Base-by-base conservation (phyloP, 2,113 vertebrate genomes). In the Xyliphius kryptos region DNA sequence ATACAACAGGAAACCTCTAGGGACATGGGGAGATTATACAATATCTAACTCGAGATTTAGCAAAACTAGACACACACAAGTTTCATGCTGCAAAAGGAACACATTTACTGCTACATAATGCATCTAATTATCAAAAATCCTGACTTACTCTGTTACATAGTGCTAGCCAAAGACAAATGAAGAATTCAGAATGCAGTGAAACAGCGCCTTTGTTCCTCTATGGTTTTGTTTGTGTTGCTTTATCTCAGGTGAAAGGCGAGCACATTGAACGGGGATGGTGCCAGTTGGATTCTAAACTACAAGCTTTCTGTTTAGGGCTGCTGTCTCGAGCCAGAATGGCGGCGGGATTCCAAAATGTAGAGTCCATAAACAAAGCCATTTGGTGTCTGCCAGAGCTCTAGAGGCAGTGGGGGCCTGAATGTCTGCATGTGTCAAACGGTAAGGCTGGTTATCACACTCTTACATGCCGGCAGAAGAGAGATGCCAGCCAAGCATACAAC, bases 381-480 rank as follows among this genome's bases (percentile, higher is more conserved):
- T 52, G 1, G 70, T 57, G 61, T 74, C 68, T 79, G 82, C 81
- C 79, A 84, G 78, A 74, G 61, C 53, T 72, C 74, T 68, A 51
- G 72, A 69, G 63, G 51, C 17, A 22, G 48, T 21, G 65, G 41
- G 57, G 50, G 37, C 54, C 61, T 61, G 67, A 73, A 72, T 75
- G 69, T 80, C 74, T 70, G 49, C 57, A 40, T 59, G 73, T 76
- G 82, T 82, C 78, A 74, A 74, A 68, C 76, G 72, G 72, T 70
- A 67, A 67, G 73, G 52, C 75, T 63, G 67, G 79, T 86, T 86
- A 85, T 87, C 83, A 60, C 70, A 17, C 77, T 70, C 75, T 71
- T 41, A 66, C 84, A 87, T 77, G 79, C 79, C 77, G 75, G 79
- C 74, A 71, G 71, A 77, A 66, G 49, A 66, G 60, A 73, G 44